Percentiles rank a stretch among this genome's conserved stretches.
These are phyloP conservation scores for Tholera decimalis DNA, from an alignment of 2,888 invertebrate genomes.

Conservation along the genomic window DNA sequence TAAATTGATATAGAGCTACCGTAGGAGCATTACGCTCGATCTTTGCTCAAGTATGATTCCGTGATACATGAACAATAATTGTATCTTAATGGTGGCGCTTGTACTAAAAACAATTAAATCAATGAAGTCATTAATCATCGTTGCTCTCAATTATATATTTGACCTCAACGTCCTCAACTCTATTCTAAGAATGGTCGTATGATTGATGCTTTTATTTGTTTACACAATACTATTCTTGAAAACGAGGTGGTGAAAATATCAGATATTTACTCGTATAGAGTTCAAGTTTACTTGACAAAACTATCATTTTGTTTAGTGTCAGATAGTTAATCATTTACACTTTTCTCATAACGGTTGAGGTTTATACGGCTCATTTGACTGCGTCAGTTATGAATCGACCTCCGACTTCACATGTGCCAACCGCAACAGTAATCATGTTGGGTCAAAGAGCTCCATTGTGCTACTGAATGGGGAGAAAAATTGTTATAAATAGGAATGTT, in stretches of 20 bases:
- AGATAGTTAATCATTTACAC: constrained; percentile 33
- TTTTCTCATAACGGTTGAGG: constrained; percentile 27
- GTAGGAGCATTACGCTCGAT: constrained; percentile 3
- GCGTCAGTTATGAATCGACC: constrained; percentile 33
- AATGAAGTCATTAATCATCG: constrained; percentile 41
- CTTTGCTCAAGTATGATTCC: neutral
- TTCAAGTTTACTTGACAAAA: constrained; percentile 27
- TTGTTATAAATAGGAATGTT: constrained; percentile 14
- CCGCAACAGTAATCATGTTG: constrained; percentile 10
- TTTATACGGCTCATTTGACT: constrained; percentile 27
- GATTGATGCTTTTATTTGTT: constrained; percentile 21
- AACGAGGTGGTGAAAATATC: neutral
- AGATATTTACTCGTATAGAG: constrained; percentile 3
- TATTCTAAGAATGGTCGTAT: constrained; percentile 29
- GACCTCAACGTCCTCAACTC: constrained; percentile 38
- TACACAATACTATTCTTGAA: constrained; percentile 10
- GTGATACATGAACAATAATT: too few relatives aligned
- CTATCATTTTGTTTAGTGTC: constrained; percentile 10
- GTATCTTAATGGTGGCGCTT: constrained; percentile 27
- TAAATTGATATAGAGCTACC: neutral
- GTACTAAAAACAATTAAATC: constrained; percentile 16
- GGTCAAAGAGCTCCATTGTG: constrained; percentile 35
- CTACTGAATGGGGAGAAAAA: neutral
- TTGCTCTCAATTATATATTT: constrained; percentile 45
- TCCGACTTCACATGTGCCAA: constrained; percentile 4